phyloP scores from a whole-genome alignment of 1,140 invertebrate genomes.

The Drosophila murphyi region DNA sequence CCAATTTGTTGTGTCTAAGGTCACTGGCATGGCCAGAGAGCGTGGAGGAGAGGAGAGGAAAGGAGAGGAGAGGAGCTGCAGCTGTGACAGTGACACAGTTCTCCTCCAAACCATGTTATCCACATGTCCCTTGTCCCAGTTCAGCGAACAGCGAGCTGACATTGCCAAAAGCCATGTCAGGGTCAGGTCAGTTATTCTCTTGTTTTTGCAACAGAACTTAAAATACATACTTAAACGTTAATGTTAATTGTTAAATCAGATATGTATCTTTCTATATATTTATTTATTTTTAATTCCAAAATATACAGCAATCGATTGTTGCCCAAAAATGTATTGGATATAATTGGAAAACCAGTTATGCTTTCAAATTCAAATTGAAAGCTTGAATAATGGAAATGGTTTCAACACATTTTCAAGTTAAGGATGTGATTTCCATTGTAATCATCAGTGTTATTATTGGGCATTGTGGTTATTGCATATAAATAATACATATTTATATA shows the following conservation, averaged over 20 bases:
- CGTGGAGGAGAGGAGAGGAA: slow-evolving; percentile 8
- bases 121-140: neutral
- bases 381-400: too few species aligned
- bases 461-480: neutral
- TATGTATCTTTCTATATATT: too few species aligned
- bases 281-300: too few species aligned
- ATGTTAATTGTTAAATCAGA: too few species aligned
- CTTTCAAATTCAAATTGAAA: too few species aligned
- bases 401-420: too few species aligned
- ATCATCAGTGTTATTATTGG: neutral
- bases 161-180: slow-evolving; percentile 25
- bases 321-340: too few species aligned
- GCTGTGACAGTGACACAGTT: slow-evolving; percentile 6
- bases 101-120: too few species aligned
- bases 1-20: slow-evolving; percentile 38
- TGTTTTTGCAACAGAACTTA: too few species aligned
- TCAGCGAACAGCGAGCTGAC: neutral
- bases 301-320: too few species aligned
- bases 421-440: neutral
- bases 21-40: neutral
- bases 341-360: too few species aligned
- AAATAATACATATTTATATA: neutral
- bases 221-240: too few species aligned
- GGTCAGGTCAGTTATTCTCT: slow-evolving; percentile 29
- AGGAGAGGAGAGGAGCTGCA: neutral